Evolutionary conservation across 2,888 invertebrate species (phyloP), one percentile per base, ranked within the genome.

Genomic region (Nebria brevicollis): DNA sequence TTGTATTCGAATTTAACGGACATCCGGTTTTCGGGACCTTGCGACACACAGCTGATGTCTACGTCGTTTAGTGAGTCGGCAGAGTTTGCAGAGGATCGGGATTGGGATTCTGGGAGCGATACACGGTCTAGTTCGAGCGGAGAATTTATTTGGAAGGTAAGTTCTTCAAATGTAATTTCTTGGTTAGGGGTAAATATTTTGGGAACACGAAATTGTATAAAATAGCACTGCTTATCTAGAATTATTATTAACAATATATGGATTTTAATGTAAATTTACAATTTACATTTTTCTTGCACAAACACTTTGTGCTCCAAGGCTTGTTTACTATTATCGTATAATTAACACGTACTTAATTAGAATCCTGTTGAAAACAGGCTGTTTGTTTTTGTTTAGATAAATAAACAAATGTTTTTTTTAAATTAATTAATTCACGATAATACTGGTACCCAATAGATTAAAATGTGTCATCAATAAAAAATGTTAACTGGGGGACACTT

Each of bases 141-240:
- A 10, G 95, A 95, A 88, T 95, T 95, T 86, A 93, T 95, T 82
- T 95, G 95, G 94, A 94, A 94, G 93, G 94, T 94, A 86, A 86
- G 88, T 70, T 15, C 10, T 70, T 70, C 20, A n/a, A 15, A 25
- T 11, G 7, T 20, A 26, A 25, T 70, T 34, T 70, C 25, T 20
- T 25, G 20, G 20, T 26, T 70, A 8, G 13, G 25, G 70, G 6
- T 11, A 25, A 15, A 70, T 25, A 20, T 7, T 54, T 54, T 54
- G 54, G 54, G 54, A 13, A 54, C 8, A 54, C 34, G 54, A 54
- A 11, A 54, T 54, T 54, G 13, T 54, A 11, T 11, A 54, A 54
- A 54, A 13, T 54, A 11, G 54, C 54, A 54, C 54, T 54, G 54
- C 11, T 54, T 54, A 34, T 34, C 34, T 34, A 20, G 20, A 20